phyloP scores from a whole-genome alignment of 1,140 invertebrate genomes.

The Diachasma alloeum region DNA sequence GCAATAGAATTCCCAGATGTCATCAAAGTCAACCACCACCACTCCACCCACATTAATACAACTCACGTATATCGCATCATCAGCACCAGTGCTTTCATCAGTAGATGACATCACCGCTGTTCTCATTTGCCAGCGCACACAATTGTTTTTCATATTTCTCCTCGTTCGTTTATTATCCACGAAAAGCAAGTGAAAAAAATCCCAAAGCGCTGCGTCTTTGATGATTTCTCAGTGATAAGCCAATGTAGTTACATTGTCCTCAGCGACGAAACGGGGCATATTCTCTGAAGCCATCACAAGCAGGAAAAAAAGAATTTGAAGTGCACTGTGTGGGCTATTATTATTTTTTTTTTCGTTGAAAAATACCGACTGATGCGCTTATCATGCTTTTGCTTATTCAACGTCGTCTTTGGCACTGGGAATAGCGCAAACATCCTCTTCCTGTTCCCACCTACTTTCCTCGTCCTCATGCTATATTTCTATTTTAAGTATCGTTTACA shows the following conservation, averaged over 20 bases:
- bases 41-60: background rate
- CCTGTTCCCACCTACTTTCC: background rate
- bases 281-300: background rate
- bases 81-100: background rate
- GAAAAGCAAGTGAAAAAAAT: background rate
- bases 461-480: background rate
- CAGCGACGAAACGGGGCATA: background rate
- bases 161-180: background rate
- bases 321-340: background rate
- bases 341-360: background rate
- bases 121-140: background rate
- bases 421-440: constrained; percentile 12
- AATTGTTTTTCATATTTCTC: background rate
- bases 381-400: constrained; percentile 1
- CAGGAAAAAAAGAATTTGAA: background rate
- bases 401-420: background rate
- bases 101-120: background rate
- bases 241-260: background rate
- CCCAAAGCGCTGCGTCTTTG: background rate
- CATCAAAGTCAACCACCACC: background rate
- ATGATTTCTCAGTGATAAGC: constrained; percentile 2
- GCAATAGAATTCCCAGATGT: background rate
- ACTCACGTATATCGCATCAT: background rate
- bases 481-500: background rate
- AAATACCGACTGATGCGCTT: background rate